A percentile compares a stretch with the other conserved stretches of the same genome.
These are phyloP conservation scores for Laticauda laticaudata DNA, from an alignment of 2,113 vertebrate species.

Conservation along the genomic window DNA sequence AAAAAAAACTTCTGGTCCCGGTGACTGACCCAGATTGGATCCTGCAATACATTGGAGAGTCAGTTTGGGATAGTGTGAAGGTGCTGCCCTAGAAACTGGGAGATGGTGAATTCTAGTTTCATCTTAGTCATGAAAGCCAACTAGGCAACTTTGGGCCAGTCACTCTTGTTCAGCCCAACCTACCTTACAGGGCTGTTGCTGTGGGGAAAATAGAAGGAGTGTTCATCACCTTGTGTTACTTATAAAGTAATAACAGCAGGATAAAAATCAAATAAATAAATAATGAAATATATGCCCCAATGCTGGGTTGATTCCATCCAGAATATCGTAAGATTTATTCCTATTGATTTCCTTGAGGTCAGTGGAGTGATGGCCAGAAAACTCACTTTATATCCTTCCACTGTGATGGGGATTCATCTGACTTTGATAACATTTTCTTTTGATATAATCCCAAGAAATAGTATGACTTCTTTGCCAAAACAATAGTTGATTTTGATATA, in stretches of 20 bases:
- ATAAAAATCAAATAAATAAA: too few relatives aligned
- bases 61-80: background rate
- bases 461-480: background rate
- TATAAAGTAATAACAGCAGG: background rate
- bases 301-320: too few relatives aligned
- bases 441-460: background rate
- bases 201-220: background rate
- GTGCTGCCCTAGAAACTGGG: background rate
- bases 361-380: background rate
- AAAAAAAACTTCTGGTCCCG: background rate
- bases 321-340: background rate
- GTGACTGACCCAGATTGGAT: background rate
- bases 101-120: background rate
- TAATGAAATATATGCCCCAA: too few relatives aligned
- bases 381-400: background rate
- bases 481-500: background rate
- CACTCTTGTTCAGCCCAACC: background rate
- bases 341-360: background rate
- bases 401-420: background rate
- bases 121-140: background rate
- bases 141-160: background rate
- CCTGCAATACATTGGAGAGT: background rate
- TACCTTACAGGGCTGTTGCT: background rate
- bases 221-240: background rate
- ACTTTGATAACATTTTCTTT: background rate